Evolutionary conservation across 2,113 vertebrate genomes (phyloP).

Genomic region (Pedetes capensis): DNA sequence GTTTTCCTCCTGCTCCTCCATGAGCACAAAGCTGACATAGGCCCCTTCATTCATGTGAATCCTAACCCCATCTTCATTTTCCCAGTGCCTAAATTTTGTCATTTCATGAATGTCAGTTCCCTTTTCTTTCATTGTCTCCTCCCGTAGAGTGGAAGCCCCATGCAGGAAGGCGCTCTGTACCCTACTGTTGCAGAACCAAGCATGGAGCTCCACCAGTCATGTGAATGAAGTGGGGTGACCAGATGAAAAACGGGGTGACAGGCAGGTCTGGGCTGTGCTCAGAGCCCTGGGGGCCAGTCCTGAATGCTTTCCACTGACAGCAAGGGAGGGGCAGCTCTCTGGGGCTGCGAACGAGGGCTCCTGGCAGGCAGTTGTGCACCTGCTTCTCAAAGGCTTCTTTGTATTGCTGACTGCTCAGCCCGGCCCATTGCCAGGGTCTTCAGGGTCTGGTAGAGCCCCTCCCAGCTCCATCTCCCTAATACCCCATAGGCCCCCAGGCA

Average conservation of each 20-base stretch:
- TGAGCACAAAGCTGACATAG: not conserved
- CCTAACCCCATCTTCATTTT: not conserved
- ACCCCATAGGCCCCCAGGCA: not conserved
- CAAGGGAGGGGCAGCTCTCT: not conserved
- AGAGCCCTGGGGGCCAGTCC: not conserved
- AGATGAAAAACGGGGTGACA: not conserved
- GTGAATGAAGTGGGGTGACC: not conserved
- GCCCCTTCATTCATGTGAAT: not conserved
- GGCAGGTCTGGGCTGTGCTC: not conserved
- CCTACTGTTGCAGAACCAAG: not conserved
- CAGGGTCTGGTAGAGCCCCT: not conserved
- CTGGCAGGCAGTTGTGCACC: not conserved
- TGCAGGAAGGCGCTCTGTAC: not conserved
- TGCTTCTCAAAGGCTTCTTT: not conserved
- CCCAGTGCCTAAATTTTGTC: too few species aligned
- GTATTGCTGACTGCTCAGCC: not conserved
- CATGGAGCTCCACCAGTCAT: not conserved
- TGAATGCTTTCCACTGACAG: not conserved
- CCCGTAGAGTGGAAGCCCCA: not conserved
- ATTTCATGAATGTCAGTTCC: not conserved
- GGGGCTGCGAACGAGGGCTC: not conserved
- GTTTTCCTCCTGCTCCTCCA: not conserved
- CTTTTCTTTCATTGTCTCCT: not conserved
- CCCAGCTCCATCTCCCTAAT: not conserved
- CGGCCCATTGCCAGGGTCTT: not conserved